Base-by-base conservation (phyloP, 2,113 vertebrate species). In the Neodontobutis hainanensis region DNA sequence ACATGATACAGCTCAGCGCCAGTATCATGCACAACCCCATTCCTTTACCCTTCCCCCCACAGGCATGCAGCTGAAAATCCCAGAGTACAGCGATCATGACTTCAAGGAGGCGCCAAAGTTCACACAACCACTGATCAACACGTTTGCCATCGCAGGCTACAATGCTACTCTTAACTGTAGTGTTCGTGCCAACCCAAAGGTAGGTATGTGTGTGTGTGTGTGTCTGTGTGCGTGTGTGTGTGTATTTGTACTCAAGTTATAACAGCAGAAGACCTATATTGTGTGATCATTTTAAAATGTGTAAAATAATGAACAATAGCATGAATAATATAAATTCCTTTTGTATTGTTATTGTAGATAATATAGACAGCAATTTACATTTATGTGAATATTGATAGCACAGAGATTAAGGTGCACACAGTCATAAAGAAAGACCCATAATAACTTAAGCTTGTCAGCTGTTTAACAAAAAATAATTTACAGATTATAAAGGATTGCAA, bases 91-190 rank as follows among this genome's bases (percentile, higher is more conserved):
- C 0, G 94, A 97, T 56, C 96, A 93, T 4, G 91, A 98, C 88
- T 98, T 97, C 91, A 94, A 87, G 0, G 97, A 99, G 84, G 80
- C 94, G 0, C 97, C 97, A 0, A 86, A 92, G 73, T 98, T 98
- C 84, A 98, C 97, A 0, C 97, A 99, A 82, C 96, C 96, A 4
- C 89, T 98, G 71, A 87, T 96, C 69, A 94, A 97, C 87, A 98
- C 95, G 0, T 94, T 92, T 4, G 97, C 97, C 0, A 68, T 98
- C 0, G 95, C 97, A 11, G 97, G 97, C 32, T 98, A 98, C 90
- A 99, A 98, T 0, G 78, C 96, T 35, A 95, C 96, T 36, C 92
- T 99, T 62, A 98, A 98, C 92, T 99, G 97, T 89, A 98, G 96
- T 0, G 95, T 99, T 34, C 92, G 97, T 34, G 97, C 96, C 71